Percentiles rank a stretch among this genome's conserved stretches.
Evolutionary conservation across 2,113 vertebrate genomes (phyloP).

Genomic region (cat (Felis catus)): DNA sequence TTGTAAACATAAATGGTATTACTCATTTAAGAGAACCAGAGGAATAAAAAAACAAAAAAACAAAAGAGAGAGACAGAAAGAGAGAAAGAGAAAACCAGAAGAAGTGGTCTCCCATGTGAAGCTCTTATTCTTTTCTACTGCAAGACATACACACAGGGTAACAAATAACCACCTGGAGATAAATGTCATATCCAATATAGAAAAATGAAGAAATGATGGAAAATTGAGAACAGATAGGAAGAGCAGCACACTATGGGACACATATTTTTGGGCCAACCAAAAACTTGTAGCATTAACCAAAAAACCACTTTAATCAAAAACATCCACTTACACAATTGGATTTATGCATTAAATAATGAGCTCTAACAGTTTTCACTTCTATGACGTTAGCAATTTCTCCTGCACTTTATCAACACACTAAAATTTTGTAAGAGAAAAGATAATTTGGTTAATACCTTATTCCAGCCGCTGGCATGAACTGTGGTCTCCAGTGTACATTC

Average conservation of each 20-base stretch:
- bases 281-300: neutral
- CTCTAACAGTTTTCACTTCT: neutral
- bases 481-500: constrained; percentile 85
- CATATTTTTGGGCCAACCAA: neutral
- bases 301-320: neutral
- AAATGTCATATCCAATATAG: neutral
- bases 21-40: neutral
- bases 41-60: neutral
- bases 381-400: neutral
- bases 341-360: neutral
- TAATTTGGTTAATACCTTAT: constrained; percentile 86
- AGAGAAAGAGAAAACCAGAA: neutral
- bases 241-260: neutral
- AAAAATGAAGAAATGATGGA: neutral
- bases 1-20: neutral
- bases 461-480: constrained; percentile 90
- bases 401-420: neutral
- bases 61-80: neutral
- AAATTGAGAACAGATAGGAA: neutral
- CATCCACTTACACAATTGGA: neutral
- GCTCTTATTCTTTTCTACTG: neutral
- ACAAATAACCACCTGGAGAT: neutral
- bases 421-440: constrained; percentile 14
- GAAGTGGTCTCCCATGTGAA: neutral
- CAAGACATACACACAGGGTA: neutral